Evolutionary conservation across 2,888 invertebrate species (phyloP).

Genomic region (Nephrotoma appendiculata): DNA sequence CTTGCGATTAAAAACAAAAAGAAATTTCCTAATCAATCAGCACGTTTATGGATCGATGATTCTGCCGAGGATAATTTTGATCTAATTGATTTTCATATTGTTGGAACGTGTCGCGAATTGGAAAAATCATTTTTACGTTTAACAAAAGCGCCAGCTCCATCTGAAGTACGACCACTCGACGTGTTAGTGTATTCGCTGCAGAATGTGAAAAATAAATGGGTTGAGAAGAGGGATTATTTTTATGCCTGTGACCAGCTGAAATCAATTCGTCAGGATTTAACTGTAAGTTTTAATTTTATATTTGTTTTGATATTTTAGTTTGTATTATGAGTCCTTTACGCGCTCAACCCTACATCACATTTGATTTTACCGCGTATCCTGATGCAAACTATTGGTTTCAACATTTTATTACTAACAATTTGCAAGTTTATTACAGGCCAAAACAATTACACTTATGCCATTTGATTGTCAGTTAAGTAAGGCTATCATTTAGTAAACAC

Average conservation of each 20-base stretch:
- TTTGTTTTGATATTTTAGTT: too few relatives aligned
- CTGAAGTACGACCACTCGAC: conserved; percentile 79
- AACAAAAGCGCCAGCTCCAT: conserved; percentile 87
- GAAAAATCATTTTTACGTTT: conserved; percentile 94
- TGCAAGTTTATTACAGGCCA: too few relatives aligned
- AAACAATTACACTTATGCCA: too few relatives aligned
- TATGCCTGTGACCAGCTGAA: conserved; percentile 98
- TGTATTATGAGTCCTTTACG: too few relatives aligned
- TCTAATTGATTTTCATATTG: conserved; percentile 75
- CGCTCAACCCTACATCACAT: too few relatives aligned
- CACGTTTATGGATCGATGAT: conserved; percentile 35
- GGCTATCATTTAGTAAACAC: too few relatives aligned
- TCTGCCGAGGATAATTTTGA: conserved; percentile 57
- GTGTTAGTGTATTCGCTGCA: conserved; percentile 72
- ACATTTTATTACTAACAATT: too few relatives aligned
- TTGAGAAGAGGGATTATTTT: conserved; percentile 79
- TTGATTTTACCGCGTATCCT: too few relatives aligned
- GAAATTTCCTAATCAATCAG: conserved; percentile 4
- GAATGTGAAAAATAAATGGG: conserved; percentile 87
- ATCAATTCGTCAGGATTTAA: conserved; percentile 96
- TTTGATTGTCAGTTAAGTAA: too few relatives aligned
- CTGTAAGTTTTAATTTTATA: conserved; percentile 44
- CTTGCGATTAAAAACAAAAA: conserved; percentile 5
- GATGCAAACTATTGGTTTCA: too few relatives aligned
- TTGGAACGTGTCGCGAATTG: conserved; percentile 85